Base-by-base conservation (phyloP, 2,888 invertebrate species). In the Nesidiocoris tenuis region DNA sequence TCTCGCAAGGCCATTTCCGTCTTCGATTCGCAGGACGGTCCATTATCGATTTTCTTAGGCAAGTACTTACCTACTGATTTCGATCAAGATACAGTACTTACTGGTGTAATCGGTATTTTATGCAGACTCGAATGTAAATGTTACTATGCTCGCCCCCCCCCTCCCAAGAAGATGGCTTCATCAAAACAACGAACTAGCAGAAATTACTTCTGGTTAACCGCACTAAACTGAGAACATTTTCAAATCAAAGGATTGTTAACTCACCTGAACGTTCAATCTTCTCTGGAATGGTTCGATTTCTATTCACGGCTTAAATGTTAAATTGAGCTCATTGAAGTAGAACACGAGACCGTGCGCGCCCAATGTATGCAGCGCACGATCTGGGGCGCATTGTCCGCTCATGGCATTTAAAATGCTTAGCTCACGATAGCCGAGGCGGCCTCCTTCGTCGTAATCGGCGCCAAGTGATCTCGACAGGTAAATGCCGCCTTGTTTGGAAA, bases 351-450 rank as follows among this genome's bases (percentile, higher is more conserved):
- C 25, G 24, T 59, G 70, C 59, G 54, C 24, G 59, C 23, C 23
- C 22, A 25, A 55, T 56, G 59, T 70, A 59, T 70, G 56, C 70
- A 24, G n/a, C 59, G 70, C 70, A 70, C 70, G 70, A 70, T 70
- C 70, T 59, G 59, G 70, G 70, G 25, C 70, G 70, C 70, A 70
- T 70, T 70, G 70, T 70, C 59, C 59, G 24, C 57, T n/a, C 18
- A 18, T 24, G 59, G 70, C 54, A 57, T 70, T 70, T 70, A 24
- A 25, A 70, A 70, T 70, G 59, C 24, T n/a, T 22, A n/a, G 59
- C 24, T 70, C 70, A 70, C 70, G 70, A 70, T 56, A 23, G 70
- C 23, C 39, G 39, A 3, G 5, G 39, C 12, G 39, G 39, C 39
- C 39, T 3, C 39, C 39, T 12, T 39, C 5, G 39, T 25, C 59